A percentile compares a stretch with the other conserved stretches of the same genome.
Conservation (phyloP, 2,113 vertebrate genomes). For the Engraulis encrasicolus region DNA sequence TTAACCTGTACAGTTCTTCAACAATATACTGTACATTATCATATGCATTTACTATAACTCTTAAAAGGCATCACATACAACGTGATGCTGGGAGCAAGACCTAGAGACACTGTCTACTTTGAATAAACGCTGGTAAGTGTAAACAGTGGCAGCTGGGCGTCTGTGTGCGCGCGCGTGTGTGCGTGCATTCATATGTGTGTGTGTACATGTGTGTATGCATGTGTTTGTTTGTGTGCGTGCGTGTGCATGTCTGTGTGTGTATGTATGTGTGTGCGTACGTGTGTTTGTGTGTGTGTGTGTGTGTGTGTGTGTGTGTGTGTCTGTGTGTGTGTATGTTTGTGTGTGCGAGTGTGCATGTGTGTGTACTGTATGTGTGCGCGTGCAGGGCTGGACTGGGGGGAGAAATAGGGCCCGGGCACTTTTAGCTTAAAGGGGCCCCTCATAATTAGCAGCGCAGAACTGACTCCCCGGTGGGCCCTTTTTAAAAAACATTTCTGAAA, state of each 20-base stretch:
- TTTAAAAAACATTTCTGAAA: too few species aligned
- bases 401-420: too few species aligned
- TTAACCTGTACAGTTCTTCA: neutral
- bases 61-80: neutral
- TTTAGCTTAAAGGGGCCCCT: too few species aligned
- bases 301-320: too few species aligned
- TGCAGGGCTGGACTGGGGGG: too few species aligned
- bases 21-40: neutral
- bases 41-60: neutral
- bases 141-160: constrained; percentile 21
- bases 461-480: too few species aligned
- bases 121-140: constrained; percentile 13
- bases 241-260: constrained; percentile 5
- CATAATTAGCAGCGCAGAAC: too few species aligned
- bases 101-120: constrained; percentile 24
- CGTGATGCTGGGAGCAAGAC: neutral
- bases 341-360: too few species aligned
- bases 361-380: too few species aligned
- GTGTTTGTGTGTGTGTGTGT: too few species aligned
- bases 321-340: too few species aligned
- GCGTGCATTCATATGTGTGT: constrained; percentile 18
- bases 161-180: neutral
- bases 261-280: too few species aligned
- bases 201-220: constrained; percentile 13
- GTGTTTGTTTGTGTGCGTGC: neutral